phyloP scores from a whole-genome alignment of 2,888 invertebrate genomes.

The Sthenelais limicola region DNA sequence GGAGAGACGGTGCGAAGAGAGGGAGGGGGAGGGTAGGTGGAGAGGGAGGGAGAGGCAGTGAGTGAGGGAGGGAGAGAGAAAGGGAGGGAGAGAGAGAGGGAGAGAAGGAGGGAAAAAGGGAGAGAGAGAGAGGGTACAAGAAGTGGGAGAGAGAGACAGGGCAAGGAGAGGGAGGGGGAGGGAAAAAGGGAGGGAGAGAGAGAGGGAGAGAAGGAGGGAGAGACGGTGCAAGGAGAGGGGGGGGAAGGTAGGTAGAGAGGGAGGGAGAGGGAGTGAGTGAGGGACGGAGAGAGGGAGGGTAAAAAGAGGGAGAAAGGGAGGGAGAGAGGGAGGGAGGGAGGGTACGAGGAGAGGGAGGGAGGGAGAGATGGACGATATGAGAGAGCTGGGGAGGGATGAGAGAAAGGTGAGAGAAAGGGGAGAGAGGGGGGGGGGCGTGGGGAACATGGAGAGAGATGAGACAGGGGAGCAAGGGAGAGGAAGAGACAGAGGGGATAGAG shows the following conservation, averaged over 20 bases:
- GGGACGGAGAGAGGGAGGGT: slow-evolving; percentile 1
- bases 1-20: no score
- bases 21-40: no score
- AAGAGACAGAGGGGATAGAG: background rate
- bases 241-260: background rate
- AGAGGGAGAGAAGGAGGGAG: background rate
- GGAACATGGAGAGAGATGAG: background rate
- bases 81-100: no score
- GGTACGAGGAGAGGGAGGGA: background rate
- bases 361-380: background rate
- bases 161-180: background rate
- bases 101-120: no score
- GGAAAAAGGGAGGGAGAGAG: background rate
- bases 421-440: background rate
- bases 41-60: no score
- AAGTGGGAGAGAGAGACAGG: no score
- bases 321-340: background rate
- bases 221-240: background rate
- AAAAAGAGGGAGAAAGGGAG: background rate
- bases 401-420: background rate
- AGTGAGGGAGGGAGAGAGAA: no score
- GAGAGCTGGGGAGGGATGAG: background rate
- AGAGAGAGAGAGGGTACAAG: no score
- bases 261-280: background rate
- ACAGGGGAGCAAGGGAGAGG: background rate